These are phyloP conservation scores for Furnarius figulus DNA, from an alignment of 2,113 vertebrate species.

Conservation along the genomic window DNA sequence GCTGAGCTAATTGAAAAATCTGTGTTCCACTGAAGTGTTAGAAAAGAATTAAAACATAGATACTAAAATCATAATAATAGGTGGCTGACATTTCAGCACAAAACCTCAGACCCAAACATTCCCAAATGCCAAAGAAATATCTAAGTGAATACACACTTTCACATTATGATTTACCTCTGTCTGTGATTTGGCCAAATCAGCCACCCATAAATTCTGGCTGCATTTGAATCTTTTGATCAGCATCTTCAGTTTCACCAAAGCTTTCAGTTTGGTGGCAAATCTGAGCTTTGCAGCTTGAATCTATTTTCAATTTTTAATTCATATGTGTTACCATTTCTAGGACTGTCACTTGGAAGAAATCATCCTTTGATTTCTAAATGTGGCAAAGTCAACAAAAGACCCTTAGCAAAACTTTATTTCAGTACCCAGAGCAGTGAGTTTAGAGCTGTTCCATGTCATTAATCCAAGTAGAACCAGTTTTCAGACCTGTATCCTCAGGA, in stretches of 20 bases:
- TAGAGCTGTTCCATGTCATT: background rate
- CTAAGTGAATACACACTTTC: background rate
- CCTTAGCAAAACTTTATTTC: background rate
- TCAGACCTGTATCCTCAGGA: background rate
- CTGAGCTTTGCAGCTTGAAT: background rate
- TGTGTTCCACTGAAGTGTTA: background rate
- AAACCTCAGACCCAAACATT: slow-evolving; percentile 40
- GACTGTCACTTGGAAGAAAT: background rate
- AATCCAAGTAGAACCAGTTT: background rate
- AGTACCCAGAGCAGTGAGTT: background rate
- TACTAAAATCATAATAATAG: background rate
- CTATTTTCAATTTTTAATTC: background rate
- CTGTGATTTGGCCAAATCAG: background rate
- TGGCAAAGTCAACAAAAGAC: background rate
- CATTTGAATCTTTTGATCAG: background rate
- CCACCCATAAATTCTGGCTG: background rate
- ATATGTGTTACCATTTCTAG: background rate
- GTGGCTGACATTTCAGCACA: slow-evolving; percentile 8
- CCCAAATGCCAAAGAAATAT: background rate
- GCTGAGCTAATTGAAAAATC: background rate
- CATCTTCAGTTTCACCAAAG: background rate
- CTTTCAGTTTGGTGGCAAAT: background rate
- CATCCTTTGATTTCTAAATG: background rate
- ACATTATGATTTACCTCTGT: background rate
- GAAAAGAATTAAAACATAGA: slow-evolving; percentile 36